Conservation (phyloP, 2,888 invertebrate species). For the Pseudolycoriella hygida region DNA sequence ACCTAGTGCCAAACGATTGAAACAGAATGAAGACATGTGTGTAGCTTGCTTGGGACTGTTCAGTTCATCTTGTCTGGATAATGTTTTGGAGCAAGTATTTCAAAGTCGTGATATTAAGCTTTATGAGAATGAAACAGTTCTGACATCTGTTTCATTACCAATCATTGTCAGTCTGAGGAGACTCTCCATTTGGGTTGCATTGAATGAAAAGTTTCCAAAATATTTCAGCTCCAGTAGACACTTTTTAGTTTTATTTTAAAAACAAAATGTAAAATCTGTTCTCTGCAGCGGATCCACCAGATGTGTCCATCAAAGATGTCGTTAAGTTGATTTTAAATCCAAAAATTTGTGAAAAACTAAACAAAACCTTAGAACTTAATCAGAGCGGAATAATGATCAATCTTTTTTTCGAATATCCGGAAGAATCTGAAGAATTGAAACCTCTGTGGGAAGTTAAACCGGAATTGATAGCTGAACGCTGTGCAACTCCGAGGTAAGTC, state of each 20-base stretch:
- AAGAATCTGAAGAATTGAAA: slow-evolving; percentile 39
- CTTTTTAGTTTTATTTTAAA: background rate
- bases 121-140: slow-evolving; percentile 47
- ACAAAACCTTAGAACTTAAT: slow-evolving; percentile 36
- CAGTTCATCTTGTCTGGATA: slow-evolving; percentile 34
- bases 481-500: background rate
- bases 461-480: slow-evolving; percentile 7
- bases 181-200: slow-evolving; percentile 39
- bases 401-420: slow-evolving; percentile 29
- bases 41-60: slow-evolving; percentile 55
- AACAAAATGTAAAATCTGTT: slow-evolving; percentile 7
- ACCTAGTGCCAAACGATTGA: slow-evolving; percentile 26
- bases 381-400: slow-evolving; percentile 31
- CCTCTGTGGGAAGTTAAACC: slow-evolving; percentile 28
- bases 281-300: slow-evolving; percentile 19
- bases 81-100: slow-evolving; percentile 32
- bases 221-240: slow-evolving; percentile 23
- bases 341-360: slow-evolving; percentile 34
- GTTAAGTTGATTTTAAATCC: slow-evolving; percentile 58
- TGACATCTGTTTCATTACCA: slow-evolving; percentile 54
- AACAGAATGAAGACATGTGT: slow-evolving; percentile 34
- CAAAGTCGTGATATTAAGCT: slow-evolving; percentile 32
- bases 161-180: slow-evolving; percentile 47
- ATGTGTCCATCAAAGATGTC: slow-evolving; percentile 53
- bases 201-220: slow-evolving; percentile 36